Evolutionary conservation across 2,888 invertebrate species (phyloP).

Genomic region (Gonocerus acuteangulatus): DNA sequence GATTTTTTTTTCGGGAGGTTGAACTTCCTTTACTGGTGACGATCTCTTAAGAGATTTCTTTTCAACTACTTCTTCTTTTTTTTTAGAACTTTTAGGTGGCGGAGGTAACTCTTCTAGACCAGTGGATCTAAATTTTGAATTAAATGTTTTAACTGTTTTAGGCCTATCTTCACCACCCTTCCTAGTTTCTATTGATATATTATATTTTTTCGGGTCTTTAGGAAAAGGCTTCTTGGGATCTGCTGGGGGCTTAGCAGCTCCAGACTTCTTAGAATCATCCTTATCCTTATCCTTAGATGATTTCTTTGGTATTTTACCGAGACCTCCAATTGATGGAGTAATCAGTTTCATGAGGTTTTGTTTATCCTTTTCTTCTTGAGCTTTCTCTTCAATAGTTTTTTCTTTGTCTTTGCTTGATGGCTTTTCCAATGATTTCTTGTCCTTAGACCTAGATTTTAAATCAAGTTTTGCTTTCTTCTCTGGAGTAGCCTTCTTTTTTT

Average conservation of each 20-base stretch:
- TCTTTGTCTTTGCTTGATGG: constrained; percentile 24
- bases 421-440: constrained; percentile 38
- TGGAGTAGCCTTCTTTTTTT: constrained; percentile 15
- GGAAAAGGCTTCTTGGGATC: constrained; percentile 34
- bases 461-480: constrained; percentile 35
- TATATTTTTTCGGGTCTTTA: constrained; percentile 54
- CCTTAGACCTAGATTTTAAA: constrained; percentile 36
- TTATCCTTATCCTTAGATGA: constrained; percentile 40
- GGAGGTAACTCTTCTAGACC: constrained; percentile 81
- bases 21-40: constrained; percentile 29
- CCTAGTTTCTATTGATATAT: constrained; percentile 73
- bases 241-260: constrained; percentile 11
- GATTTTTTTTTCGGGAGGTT: constrained; percentile 60
- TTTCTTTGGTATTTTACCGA: constrained; percentile 72
- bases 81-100: constrained; percentile 64
- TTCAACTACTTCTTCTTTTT: constrained; percentile 38
- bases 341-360: constrained; percentile 59
- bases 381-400: constrained; percentile 29
- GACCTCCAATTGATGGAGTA: constrained; percentile 60
- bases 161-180: constrained; percentile 61
- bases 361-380: constrained; percentile 42
- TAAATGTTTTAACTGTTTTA: constrained; percentile 79
- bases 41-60: constrained; percentile 31
- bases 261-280: constrained; percentile 40
- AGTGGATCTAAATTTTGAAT: constrained; percentile 85